A percentile compares a stretch with the other conserved stretches of the same genome.
Conservation (phyloP, 2,888 invertebrate genomes). For the Eudemis profundana region DNA sequence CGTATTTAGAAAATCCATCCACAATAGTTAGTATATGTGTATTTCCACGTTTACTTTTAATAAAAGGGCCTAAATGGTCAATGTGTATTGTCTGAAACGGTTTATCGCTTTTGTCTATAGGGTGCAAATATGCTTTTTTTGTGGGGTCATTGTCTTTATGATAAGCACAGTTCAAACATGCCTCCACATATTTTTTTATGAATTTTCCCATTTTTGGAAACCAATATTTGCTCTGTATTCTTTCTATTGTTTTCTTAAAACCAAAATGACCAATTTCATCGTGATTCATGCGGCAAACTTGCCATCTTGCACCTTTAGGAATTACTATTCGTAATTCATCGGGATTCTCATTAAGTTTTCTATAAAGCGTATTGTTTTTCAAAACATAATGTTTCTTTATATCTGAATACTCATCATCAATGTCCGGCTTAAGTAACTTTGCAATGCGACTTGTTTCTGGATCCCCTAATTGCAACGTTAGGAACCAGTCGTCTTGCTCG, state of each 20-base stretch:
- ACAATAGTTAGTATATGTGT: conserved; percentile 50
- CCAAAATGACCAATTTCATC: conserved; percentile 62
- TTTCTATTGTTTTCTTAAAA: conserved; percentile 55
- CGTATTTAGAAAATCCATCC: conserved; percentile 45
- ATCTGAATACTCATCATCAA: too few species aligned
- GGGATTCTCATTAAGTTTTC: too few species aligned
- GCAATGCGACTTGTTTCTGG: too few species aligned
- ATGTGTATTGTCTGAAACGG: conserved; percentile 56
- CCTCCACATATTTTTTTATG: conserved; percentile 59
- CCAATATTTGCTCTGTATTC: conserved; percentile 59
- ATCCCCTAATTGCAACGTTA: too few species aligned
- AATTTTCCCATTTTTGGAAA: conserved; percentile 61
- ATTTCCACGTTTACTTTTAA: conserved; percentile 49
- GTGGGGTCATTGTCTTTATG: conserved; percentile 48
- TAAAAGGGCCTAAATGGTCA: conserved; percentile 57
- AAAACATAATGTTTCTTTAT: too few species aligned
- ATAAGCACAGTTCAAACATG: conserved; percentile 61
- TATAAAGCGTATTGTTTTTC: too few species aligned
- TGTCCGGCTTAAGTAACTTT: too few species aligned
- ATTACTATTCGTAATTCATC: too few species aligned
- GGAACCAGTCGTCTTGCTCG: too few species aligned
- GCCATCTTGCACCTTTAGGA: too few species aligned
- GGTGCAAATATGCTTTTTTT: neutral
- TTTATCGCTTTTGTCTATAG: neutral
- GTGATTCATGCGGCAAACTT: neutral